phyloP scores from a whole-genome alignment of 2,888 invertebrate genomes.

The Cheilosia variabilis region DNA sequence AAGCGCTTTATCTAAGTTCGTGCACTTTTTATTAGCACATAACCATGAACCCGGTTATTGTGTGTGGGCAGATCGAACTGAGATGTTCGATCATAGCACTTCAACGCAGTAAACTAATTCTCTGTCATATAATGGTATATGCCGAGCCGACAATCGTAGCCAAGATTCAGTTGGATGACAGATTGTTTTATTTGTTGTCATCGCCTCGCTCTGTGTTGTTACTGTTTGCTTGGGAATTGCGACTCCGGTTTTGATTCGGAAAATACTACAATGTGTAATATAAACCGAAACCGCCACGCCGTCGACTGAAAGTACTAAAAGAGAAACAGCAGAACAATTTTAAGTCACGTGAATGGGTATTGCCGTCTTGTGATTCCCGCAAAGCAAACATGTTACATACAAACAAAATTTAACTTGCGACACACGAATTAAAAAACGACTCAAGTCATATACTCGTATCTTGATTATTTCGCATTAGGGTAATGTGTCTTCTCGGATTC shows the following conservation, averaged over 20 bases:
- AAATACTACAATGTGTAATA: not conserved
- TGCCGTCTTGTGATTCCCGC: conserved; percentile 16
- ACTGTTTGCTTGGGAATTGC: conserved; percentile 5
- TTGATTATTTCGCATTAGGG: conserved; percentile 2
- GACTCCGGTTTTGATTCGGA: not conserved
- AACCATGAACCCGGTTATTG: conserved; percentile 13
- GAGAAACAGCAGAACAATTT: not conserved
- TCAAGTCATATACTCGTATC: not conserved
- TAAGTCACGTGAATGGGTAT: conserved; percentile 33
- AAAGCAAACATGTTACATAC: not conserved
- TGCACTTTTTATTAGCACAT: conserved; percentile 50
- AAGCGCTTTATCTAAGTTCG: conserved; percentile 28
- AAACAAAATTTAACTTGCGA: not conserved
- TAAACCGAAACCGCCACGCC: conserved; percentile 1
- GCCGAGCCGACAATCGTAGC: not conserved
- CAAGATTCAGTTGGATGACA: not conserved
- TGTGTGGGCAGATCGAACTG: conserved; percentile 16
- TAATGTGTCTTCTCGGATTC: conserved; percentile 15
- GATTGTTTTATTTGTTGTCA: not conserved
- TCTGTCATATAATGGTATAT: conserved; percentile 2
- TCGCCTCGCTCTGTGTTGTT: not conserved
- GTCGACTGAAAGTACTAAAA: not conserved
- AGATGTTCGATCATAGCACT: not conserved
- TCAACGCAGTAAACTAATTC: not conserved
- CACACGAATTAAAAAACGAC: not conserved